These are phyloP conservation scores for Paradisaea rubra DNA, from an alignment of 2,113 vertebrate genomes.

Conservation along the genomic window DNA sequence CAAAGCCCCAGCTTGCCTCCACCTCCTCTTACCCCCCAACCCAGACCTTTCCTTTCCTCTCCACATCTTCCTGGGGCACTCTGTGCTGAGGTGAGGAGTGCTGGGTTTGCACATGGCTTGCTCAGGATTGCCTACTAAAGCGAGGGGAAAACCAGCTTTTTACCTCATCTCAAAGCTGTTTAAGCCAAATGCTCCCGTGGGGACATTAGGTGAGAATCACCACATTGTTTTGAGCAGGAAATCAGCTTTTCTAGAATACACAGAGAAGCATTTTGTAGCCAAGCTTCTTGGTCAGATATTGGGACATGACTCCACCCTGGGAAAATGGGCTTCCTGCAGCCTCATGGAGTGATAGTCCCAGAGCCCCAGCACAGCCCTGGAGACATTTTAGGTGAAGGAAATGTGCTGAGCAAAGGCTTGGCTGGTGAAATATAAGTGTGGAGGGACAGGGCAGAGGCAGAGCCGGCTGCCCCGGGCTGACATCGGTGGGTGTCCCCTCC, in stretches of 20 bases:
- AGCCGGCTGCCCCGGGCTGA: background rate
- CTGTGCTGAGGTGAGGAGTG: background rate
- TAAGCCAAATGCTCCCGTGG: background rate
- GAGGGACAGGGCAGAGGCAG: background rate
- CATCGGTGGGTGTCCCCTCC: background rate
- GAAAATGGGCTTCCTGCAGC: background rate
- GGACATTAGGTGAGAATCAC: background rate
- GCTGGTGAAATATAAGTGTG: background rate
- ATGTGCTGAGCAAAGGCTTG: background rate
- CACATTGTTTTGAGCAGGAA: background rate
- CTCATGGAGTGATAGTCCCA: background rate
- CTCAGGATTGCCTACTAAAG: background rate
- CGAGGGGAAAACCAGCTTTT: background rate
- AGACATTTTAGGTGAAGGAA: background rate
- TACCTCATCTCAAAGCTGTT: background rate
- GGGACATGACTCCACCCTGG: fast-evolving
- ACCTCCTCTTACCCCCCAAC: background rate
- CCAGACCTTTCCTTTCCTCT: background rate
- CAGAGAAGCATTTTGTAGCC: background rate
- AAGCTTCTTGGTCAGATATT: background rate
- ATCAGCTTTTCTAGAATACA: background rate
- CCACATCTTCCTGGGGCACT: background rate
- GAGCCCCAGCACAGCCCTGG: background rate
- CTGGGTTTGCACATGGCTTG: background rate
- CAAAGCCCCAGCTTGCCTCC: fast-evolving